Evolutionary conservation across 2,113 vertebrate species (phyloP).

Genomic region (Colistium nudipinnis): DNA sequence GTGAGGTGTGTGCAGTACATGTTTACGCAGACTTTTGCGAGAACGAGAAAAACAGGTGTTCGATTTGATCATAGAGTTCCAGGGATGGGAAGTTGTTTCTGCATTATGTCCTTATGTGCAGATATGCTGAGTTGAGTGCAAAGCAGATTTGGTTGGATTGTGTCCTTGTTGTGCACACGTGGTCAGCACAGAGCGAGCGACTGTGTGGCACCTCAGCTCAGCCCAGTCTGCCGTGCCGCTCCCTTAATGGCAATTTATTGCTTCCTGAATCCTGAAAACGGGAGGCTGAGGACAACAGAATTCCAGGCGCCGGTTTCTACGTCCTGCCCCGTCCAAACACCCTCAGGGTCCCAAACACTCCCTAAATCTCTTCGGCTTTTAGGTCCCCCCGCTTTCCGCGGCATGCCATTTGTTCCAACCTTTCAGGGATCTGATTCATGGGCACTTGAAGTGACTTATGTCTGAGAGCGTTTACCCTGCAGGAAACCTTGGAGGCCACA

Average conservation of each 20-base stretch:
- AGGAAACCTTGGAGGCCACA: constrained; percentile 29
- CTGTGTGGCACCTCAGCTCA: constrained; percentile 72
- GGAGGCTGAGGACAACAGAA: constrained; percentile 69
- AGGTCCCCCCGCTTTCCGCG: constrained; percentile 36
- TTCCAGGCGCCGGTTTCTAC: constrained; percentile 61
- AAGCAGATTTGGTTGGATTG: constrained; percentile 30
- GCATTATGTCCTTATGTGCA: constrained; percentile 1
- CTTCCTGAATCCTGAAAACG: constrained; percentile 78
- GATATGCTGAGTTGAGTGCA: not conserved
- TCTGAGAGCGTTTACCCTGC: constrained; percentile 54
- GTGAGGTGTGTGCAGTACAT: constrained; percentile 23
- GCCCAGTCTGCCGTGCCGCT: constrained; percentile 46
- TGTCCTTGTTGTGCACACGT: constrained; percentile 39
- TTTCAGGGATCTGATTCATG: constrained; percentile 61
- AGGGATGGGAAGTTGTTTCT: not conserved
- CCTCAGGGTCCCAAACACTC: constrained; percentile 44
- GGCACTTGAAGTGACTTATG: constrained; percentile 65
- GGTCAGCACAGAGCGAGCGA: constrained; percentile 65
- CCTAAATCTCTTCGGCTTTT: constrained; percentile 64
- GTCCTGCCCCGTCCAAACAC: constrained; percentile 43
- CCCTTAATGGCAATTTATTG: constrained; percentile 80
- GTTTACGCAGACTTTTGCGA: constrained; percentile 14
- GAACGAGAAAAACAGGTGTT: constrained; percentile 62
- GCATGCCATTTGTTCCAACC: constrained; percentile 49
- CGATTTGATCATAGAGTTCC: constrained; percentile 26